Evolutionary conservation across 2,888 invertebrate species (phyloP).

Genomic region (Rotaria sp.): DNA sequence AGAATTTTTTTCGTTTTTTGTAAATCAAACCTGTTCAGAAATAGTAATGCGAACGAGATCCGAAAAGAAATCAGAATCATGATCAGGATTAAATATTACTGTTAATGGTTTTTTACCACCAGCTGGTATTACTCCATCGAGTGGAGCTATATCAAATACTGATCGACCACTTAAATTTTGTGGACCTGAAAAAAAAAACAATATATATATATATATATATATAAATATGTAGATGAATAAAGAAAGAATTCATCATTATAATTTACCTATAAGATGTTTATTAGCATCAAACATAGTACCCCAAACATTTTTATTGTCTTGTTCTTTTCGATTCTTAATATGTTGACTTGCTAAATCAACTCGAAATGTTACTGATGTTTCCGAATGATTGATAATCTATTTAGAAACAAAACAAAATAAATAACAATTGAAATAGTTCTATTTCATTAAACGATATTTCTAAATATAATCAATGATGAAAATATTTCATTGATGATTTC

Average conservation of each 20-base stretch:
- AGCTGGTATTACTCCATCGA: conserved; percentile 49
- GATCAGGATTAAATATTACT: conserved; percentile 54
- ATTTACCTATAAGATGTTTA: conserved; percentile 35
- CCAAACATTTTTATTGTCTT: conserved; percentile 32
- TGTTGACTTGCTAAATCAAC: conserved; percentile 28
- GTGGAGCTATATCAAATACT: conserved; percentile 54
- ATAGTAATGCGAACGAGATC: conserved; percentile 52
- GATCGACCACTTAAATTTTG: conserved; percentile 53
- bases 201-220: not conserved
- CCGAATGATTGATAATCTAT: conserved; percentile 38
- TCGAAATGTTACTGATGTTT: conserved; percentile 28
- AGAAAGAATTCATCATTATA: no score
- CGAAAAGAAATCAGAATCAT: conserved; percentile 50
- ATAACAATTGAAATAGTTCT: not conserved
- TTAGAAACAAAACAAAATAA: not conserved
- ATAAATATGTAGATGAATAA: no score
- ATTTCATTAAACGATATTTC: no score
- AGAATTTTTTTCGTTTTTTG: no score
- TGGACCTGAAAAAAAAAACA: conserved; percentile 45
- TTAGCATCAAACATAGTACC: not conserved
- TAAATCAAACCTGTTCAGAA: conserved; percentile 48
- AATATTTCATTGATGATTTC: no score
- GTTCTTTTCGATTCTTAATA: conserved; percentile 16
- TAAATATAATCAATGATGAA: no score
- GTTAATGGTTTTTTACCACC: conserved; percentile 49